Evolutionary conservation across 2,888 invertebrate genomes (phyloP).

Genomic region (Chloroclysta siterata): DNA sequence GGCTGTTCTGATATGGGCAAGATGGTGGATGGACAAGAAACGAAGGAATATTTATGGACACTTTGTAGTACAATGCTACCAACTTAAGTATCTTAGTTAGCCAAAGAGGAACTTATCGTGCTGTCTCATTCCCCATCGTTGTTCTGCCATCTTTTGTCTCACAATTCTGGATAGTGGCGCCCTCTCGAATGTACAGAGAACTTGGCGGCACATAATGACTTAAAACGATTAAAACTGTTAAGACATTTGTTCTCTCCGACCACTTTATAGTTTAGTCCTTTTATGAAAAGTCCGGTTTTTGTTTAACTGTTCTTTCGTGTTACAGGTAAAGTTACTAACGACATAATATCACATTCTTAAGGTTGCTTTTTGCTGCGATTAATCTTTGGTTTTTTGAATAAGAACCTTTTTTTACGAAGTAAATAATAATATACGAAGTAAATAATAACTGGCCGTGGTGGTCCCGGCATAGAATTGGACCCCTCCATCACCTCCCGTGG

Average conservation of each 20-base stretch:
- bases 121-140: background rate
- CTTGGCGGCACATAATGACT: constrained; percentile 11
- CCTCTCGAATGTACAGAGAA: background rate
- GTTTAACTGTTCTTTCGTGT: background rate
- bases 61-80: constrained; percentile 5
- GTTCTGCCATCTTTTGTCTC: background rate
- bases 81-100: background rate
- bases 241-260: constrained; percentile 25
- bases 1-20: constrained; percentile 24
- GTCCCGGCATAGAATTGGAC: no score
- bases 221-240: constrained; percentile 22
- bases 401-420: no score
- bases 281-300: constrained; percentile 10
- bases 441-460: no score
- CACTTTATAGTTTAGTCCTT: constrained; percentile 10
- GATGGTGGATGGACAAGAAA: constrained; percentile 18
- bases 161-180: background rate
- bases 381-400: no score
- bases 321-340: background rate
- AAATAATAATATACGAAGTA: no score
- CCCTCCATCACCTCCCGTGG: no score
- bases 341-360: background rate
- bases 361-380: background rate
- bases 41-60: constrained; percentile 20
- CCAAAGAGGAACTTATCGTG: background rate